A percentile compares a stretch with the other conserved stretches of the same genome.
phyloP scores from a whole-genome alignment of 1,140 invertebrate genomes.

The Charaxes varanes region DNA sequence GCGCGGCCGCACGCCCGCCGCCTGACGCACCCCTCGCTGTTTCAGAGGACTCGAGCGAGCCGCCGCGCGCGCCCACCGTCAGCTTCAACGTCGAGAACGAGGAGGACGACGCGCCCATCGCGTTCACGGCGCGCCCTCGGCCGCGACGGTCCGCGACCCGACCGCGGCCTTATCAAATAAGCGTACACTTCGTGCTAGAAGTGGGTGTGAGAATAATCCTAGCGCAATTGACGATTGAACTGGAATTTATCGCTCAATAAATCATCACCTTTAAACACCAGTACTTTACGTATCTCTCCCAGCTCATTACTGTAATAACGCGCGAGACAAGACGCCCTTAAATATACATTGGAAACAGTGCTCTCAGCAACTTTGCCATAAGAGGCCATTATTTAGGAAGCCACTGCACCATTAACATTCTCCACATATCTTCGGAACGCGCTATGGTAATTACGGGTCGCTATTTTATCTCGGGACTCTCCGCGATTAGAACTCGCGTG shows the following conservation, averaged over 20 bases:
- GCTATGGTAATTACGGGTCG: slow-evolving; percentile 72
- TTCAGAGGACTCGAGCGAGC: slow-evolving; percentile 21
- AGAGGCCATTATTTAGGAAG: slow-evolving; percentile 72
- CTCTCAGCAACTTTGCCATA: slow-evolving; percentile 70
- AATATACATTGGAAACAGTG: slow-evolving; percentile 70
- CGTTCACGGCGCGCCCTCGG: slow-evolving; percentile 36
- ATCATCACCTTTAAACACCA: slow-evolving; percentile 15
- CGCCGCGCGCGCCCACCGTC: slow-evolving; percentile 42
- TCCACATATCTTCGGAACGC: slow-evolving; percentile 71
- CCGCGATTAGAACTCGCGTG: slow-evolving; percentile 65
- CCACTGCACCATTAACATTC: slow-evolving; percentile 72
- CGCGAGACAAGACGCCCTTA: slow-evolving; percentile 55
- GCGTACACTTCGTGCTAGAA: too few species aligned
- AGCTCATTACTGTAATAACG: slow-evolving; percentile 56
- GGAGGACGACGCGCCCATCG: slow-evolving; percentile 44
- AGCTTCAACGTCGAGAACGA: slow-evolving; percentile 59
- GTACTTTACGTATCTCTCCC: slow-evolving; percentile 27
- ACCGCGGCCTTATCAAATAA: too few species aligned
- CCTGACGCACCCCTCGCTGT: slow-evolving; percentile 22
- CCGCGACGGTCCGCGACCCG: slow-evolving; percentile 16
- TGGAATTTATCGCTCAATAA: not conserved
- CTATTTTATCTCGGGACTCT: slow-evolving; percentile 69
- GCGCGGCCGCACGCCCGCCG: slow-evolving; percentile 22
- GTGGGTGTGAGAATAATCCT: too few species aligned
- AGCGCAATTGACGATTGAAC: not conserved